Conservation (phyloP, 2,888 invertebrate species). For the Saturnia japonica region DNA sequence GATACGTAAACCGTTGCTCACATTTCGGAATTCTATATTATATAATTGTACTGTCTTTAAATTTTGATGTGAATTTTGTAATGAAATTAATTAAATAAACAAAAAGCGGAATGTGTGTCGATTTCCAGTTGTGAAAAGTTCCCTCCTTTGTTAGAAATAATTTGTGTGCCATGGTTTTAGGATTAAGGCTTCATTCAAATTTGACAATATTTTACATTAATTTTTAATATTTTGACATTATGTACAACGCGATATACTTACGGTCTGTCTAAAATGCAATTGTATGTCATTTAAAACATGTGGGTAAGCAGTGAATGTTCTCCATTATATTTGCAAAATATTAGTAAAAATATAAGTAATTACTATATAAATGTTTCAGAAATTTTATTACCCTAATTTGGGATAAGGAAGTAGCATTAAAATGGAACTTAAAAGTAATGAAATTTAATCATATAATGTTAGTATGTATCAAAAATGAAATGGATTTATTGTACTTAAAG, state of each 20-base stretch:
- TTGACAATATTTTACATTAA: slow-evolving; percentile 71
- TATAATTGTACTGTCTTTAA: slow-evolving; percentile 38
- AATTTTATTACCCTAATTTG: slow-evolving; percentile 73
- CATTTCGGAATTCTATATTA: slow-evolving; percentile 59
- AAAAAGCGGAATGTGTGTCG: slow-evolving; percentile 51
- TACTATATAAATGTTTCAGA: slow-evolving; percentile 47
- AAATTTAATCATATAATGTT: slow-evolving; percentile 56
- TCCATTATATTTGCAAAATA: neutral
- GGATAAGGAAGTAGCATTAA: slow-evolving; percentile 66
- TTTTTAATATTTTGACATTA: slow-evolving; percentile 24
- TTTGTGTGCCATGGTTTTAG: slow-evolving; percentile 79
- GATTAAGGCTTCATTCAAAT: slow-evolving; percentile 68
- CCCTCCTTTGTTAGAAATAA: slow-evolving; percentile 79
- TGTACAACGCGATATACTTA: neutral
- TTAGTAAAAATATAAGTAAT: slow-evolving; percentile 4
- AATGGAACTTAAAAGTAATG: slow-evolving; percentile 57
- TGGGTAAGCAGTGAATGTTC: neutral
- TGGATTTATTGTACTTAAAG: slow-evolving; percentile 66
- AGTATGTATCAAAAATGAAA: slow-evolving; percentile 50
- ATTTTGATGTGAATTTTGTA: slow-evolving; percentile 45
- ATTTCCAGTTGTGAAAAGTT: slow-evolving; percentile 76
- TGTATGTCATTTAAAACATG: neutral
- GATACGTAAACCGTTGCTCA: slow-evolving; percentile 73
- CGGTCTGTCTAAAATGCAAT: neutral
- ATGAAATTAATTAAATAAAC: slow-evolving; percentile 48